Percentiles rank a stretch among this genome's conserved stretches.
phyloP scores from a whole-genome alignment of 2,797 vertebrate species.

The Coilia nasus region DNA sequence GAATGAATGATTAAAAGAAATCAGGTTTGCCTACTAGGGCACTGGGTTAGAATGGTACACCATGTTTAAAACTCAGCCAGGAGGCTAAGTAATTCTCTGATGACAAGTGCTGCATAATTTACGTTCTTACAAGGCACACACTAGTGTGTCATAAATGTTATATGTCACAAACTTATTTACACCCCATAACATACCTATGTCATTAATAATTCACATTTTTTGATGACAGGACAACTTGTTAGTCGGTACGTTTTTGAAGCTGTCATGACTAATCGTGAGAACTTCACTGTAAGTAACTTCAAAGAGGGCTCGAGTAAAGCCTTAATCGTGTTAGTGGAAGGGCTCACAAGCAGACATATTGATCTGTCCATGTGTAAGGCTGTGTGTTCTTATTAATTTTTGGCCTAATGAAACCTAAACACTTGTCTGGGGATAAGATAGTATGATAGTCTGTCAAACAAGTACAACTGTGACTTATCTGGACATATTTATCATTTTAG shows the following conservation, averaged over 20 bases:
- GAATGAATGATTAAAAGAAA: neutral
- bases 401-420: neutral
- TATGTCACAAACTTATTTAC: neutral
- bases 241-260: too few relatives aligned
- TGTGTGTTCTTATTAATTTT: neutral
- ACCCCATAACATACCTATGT: neutral
- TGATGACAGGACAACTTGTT: too few relatives aligned
- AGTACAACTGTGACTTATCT: neutral
- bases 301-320: neutral
- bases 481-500: neutral
- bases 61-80: neutral
- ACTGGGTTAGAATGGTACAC: neutral
- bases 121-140: neutral
- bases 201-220: neutral
- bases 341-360: neutral
- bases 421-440: neutral
- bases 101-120: neutral
- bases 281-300: neutral
- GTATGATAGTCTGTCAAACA: neutral
- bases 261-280: too few relatives aligned
- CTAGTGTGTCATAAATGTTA: neutral
- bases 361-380: neutral
- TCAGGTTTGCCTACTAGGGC: neutral
- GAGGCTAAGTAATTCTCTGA: neutral
- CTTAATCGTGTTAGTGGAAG: neutral